Evolutionary conservation across 2,113 vertebrate genomes (phyloP).

Genomic region (Pelobates fuscus): DNA sequence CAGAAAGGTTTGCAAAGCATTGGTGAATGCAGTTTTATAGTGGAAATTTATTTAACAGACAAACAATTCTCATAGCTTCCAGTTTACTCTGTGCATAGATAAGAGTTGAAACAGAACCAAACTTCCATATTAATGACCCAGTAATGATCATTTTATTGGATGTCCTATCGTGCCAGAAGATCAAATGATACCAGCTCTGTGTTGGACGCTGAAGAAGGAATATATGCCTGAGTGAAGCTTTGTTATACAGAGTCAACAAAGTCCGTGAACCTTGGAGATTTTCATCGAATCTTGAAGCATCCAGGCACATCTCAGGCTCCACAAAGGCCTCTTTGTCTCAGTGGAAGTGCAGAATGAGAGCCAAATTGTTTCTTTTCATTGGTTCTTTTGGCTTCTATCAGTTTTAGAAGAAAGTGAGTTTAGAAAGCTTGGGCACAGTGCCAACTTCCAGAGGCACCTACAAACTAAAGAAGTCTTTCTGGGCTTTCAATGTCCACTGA

Average conservation of each 20-base stretch:
- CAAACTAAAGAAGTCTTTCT: no score
- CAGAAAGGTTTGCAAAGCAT: no score
- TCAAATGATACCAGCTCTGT: no score
- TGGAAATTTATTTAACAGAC: no score
- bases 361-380: neutral
- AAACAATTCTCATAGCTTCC: no score
- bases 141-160: no score
- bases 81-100: no score
- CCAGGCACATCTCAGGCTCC: neutral
- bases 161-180: no score
- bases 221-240: neutral
- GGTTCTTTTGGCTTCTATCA: neutral
- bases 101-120: no score
- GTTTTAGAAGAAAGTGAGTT: conserved; percentile 1
- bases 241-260: neutral
- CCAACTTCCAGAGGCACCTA: neutral
- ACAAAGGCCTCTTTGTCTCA: neutral
- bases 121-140: no score
- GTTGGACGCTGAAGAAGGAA: neutral
- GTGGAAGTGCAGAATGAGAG: neutral
- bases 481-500: no score
- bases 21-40: no score
- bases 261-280: neutral
- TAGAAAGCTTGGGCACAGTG: neutral
- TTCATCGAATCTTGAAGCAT: neutral